Conservation (phyloP, 1,140 invertebrate genomes). For the Camponotus pennsylvanicus region DNA sequence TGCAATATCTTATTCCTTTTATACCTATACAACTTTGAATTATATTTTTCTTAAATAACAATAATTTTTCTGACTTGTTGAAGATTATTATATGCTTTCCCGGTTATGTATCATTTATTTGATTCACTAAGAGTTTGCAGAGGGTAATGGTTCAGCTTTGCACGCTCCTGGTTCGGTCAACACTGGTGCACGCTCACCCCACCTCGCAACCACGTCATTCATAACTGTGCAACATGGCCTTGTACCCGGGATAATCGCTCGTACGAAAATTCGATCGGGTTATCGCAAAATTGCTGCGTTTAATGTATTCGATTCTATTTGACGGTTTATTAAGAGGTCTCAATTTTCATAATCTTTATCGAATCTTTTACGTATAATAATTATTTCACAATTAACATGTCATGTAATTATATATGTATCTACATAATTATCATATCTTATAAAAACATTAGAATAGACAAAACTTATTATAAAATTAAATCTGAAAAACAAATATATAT, state of each 20-base stretch:
- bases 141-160: neutral
- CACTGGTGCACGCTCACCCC: slow-evolving; percentile 48
- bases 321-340: neutral
- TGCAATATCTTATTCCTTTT: neutral
- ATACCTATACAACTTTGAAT: neutral
- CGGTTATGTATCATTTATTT: neutral
- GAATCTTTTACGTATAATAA: neutral
- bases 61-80: neutral
- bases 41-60: neutral
- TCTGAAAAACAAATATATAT: neutral
- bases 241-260: slow-evolving; percentile 49
- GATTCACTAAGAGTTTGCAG: neutral
- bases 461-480: neutral
- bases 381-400: neutral
- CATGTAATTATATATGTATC: neutral
- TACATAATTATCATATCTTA: neutral
- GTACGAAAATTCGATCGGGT: slow-evolving; percentile 61
- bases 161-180: slow-evolving; percentile 53
- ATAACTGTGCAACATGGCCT: slow-evolving; percentile 76
- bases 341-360: neutral
- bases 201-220: slow-evolving; percentile 78
- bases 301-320: neutral
- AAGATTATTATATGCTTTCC: neutral
- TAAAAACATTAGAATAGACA: neutral
- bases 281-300: slow-evolving; percentile 21